Evolutionary conservation across 2,888 invertebrate species (phyloP).

Genomic region (Conus canariensis): DNA sequence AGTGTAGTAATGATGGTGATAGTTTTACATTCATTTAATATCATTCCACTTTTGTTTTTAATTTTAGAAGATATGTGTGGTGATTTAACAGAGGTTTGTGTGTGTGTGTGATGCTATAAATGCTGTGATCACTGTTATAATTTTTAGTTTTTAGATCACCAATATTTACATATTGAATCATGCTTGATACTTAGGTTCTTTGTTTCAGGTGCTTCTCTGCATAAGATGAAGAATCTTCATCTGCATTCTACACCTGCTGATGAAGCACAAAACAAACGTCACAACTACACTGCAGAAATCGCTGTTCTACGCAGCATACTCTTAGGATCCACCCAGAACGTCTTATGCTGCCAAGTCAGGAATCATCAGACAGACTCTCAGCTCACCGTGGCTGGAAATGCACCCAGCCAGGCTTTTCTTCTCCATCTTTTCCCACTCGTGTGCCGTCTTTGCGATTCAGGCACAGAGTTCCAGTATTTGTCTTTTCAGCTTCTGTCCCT

Average conservation of each 20-base stretch:
- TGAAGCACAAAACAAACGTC: background rate
- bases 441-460: constrained; percentile 36
- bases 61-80: too few relatives aligned
- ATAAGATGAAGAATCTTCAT: background rate
- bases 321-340: constrained; percentile 18
- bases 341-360: constrained; percentile 6
- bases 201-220: background rate
- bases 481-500: constrained; percentile 52
- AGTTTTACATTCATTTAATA: too few relatives aligned
- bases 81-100: background rate
- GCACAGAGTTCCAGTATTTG: constrained; percentile 46
- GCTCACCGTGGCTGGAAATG: background rate
- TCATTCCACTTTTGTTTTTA: too few relatives aligned
- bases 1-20: too few relatives aligned
- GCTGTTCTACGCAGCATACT: constrained; percentile 41
- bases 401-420: constrained; percentile 31
- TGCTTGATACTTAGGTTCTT: background rate
- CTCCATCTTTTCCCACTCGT: constrained; percentile 42
- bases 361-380: background rate
- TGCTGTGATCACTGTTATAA: background rate
- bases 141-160: background rate
- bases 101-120: background rate
- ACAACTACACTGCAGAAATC: constrained; percentile 33
- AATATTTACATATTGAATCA: too few relatives aligned
- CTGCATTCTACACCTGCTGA: background rate